phyloP scores from a whole-genome alignment of 2,888 invertebrate species.

The Spodoptera picta region DNA sequence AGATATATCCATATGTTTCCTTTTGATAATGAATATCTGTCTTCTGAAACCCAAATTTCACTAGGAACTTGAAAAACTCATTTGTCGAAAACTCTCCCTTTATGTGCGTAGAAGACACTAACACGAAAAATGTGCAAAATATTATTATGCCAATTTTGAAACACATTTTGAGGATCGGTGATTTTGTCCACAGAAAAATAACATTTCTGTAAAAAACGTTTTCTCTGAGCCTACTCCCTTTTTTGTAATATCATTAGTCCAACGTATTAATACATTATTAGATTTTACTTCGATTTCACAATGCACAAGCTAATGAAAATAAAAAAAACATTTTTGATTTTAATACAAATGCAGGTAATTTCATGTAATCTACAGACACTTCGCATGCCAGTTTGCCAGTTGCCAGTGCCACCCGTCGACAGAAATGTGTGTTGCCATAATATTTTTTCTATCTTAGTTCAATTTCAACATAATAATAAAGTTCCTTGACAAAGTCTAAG shows the following conservation, averaged over 20 bases:
- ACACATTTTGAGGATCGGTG: slow-evolving; percentile 72
- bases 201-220: slow-evolving; percentile 48
- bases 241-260: slow-evolving; percentile 23
- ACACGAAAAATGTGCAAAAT: slow-evolving; percentile 66
- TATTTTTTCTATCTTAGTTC: no score
- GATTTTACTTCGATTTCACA: slow-evolving; percentile 18
- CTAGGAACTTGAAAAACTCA: slow-evolving; percentile 96
- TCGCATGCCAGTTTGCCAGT: slow-evolving; percentile 9
- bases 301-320: slow-evolving; percentile 18
- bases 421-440: slow-evolving; percentile 21
- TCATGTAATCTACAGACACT: slow-evolving; percentile 12
- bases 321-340: slow-evolving; percentile 41
- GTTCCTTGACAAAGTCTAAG: not conserved
- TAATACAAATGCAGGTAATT: slow-evolving; percentile 21
- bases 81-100: slow-evolving; percentile 82
- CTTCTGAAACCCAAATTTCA: slow-evolving; percentile 99
- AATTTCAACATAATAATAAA: not conserved
- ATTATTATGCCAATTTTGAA: slow-evolving; percentile 69
- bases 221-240: slow-evolving; percentile 1
- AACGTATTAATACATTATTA: slow-evolving; percentile 6
- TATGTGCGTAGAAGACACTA: slow-evolving; percentile 76
- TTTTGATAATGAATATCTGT: slow-evolving; percentile 95
- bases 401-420: slow-evolving; percentile 1
- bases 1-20: slow-evolving; percentile 97
- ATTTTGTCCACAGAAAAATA: slow-evolving; percentile 34